A percentile compares a stretch with the other conserved stretches of the same genome.
Evolutionary conservation across 64 coral and sea anemone genomes (phyloP).

Genomic region (Actinia equina): DNA sequence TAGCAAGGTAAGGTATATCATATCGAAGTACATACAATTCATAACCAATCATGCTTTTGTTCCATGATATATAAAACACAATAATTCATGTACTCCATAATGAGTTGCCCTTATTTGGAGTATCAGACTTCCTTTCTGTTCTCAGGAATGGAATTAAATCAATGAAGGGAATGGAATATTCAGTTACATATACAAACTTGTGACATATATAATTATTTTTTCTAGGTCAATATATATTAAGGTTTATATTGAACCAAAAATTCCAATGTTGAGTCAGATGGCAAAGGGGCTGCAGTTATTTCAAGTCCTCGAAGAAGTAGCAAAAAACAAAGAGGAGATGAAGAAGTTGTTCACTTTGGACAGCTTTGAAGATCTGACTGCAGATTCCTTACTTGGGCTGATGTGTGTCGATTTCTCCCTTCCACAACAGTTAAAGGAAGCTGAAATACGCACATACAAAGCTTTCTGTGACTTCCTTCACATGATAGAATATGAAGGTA

Average conservation of each 20-base stretch:
- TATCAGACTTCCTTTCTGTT: background rate
- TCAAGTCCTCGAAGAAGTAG: constrained; percentile 15
- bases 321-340: constrained; percentile 10
- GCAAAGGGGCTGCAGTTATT: constrained; percentile 24
- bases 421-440: background rate
- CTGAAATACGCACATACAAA: background rate
- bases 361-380: background rate
- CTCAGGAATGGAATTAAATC: constrained; percentile 1
- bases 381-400: too few species aligned
- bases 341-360: background rate
- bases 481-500: constrained; percentile 1
- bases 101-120: constrained; percentile 3
- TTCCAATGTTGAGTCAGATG: constrained; percentile 22
- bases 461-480: background rate
- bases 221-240: constrained; percentile 23
- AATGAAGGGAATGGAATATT: background rate
- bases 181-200: background rate
- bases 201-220: constrained; percentile 20
- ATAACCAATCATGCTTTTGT: background rate
- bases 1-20: constrained; percentile 3
- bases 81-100: background rate
- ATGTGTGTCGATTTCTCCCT: background rate
- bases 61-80: background rate
- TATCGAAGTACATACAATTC: too few species aligned
- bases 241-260: constrained; percentile 19